Evolutionary conservation across 2,797 vertebrate genomes (phyloP).

Genomic region (Clarias platycephalus): DNA sequence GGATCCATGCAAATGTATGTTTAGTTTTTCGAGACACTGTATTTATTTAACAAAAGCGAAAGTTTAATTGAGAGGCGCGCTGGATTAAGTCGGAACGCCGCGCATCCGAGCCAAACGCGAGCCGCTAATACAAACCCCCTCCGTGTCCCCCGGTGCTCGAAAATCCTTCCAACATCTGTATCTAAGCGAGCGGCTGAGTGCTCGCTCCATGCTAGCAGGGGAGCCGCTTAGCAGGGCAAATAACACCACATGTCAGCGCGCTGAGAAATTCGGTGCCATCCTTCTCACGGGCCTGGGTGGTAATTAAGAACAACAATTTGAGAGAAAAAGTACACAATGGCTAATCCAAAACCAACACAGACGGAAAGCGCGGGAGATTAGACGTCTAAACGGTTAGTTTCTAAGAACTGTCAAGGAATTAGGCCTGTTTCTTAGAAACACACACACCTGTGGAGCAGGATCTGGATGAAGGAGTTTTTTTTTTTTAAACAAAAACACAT

Average conservation of each 20-base stretch:
- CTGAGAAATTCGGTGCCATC: slow-evolving; percentile 47
- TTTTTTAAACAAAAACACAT: background rate
- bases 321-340: slow-evolving; percentile 53
- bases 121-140: slow-evolving; percentile 53
- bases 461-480: background rate
- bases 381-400: slow-evolving; percentile 20
- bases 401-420: slow-evolving; percentile 13
- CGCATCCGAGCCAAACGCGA: slow-evolving; percentile 50
- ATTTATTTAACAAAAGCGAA: slow-evolving; percentile 76
- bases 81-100: slow-evolving; percentile 64
- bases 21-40: slow-evolving; percentile 67
- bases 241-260: slow-evolving; percentile 48
- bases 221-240: slow-evolving; percentile 53
- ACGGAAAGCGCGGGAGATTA: slow-evolving; percentile 37
- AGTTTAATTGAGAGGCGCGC: slow-evolving; percentile 67
- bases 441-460: slow-evolving; percentile 36
- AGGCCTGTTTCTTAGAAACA: background rate
- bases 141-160: slow-evolving; percentile 65
- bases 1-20: slow-evolving; percentile 68
- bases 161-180: slow-evolving; percentile 71
- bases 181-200: slow-evolving; percentile 63
- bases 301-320: slow-evolving; percentile 53
- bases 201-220: slow-evolving; percentile 42
- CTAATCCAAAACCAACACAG: slow-evolving; percentile 54
- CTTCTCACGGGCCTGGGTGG: slow-evolving; percentile 40